A percentile compares a stretch with the other conserved stretches of the same genome.
phyloP scores from a whole-genome alignment of 2,888 invertebrate species.

The Caenorhabditis sulstoni region DNA sequence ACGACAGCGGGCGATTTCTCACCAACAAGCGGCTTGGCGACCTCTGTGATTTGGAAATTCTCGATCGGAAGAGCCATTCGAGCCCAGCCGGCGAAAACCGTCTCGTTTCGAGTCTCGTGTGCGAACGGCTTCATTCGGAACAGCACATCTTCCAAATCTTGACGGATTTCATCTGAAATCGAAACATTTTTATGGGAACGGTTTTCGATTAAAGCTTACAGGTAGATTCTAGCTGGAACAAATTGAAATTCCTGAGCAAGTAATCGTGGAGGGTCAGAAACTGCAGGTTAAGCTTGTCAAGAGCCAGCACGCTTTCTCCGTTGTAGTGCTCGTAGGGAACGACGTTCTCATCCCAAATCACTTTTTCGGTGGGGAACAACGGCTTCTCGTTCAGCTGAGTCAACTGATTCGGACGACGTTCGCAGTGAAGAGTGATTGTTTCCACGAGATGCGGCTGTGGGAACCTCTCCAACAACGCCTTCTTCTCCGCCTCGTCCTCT shows the following conservation, averaged over 20 bases:
- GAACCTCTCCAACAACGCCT: slow-evolving; percentile 17
- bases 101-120: slow-evolving; percentile 75
- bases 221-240: slow-evolving; percentile 97
- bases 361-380: slow-evolving; percentile 96
- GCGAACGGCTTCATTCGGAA: slow-evolving; percentile 95
- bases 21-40: slow-evolving; percentile 84
- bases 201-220: slow-evolving; percentile 84
- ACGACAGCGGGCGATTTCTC: slow-evolving; percentile 96
- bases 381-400: slow-evolving; percentile 98
- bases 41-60: slow-evolving; percentile 93
- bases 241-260: slow-evolving; percentile 94
- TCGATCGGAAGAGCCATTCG: slow-evolving; percentile 96
- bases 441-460: slow-evolving; percentile 90
- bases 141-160: slow-evolving; percentile 97
- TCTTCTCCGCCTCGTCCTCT: slow-evolving; percentile 8
- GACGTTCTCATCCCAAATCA: slow-evolving; percentile 99
- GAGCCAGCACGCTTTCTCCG: slow-evolving; percentile 90
- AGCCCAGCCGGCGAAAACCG: slow-evolving; percentile 97
- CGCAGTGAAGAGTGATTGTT: slow-evolving; percentile 83
- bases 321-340: slow-evolving; percentile 98
- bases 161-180: slow-evolving; percentile 98
- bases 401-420: slow-evolving; percentile 83
- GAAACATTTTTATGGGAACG: slow-evolving; percentile 83
- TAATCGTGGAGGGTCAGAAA: slow-evolving; percentile 99
- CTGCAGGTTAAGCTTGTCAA: slow-evolving; percentile 97